phyloP scores from a whole-genome alignment of 2,797 vertebrate genomes.

The Tolypeutes matacus region DNA sequence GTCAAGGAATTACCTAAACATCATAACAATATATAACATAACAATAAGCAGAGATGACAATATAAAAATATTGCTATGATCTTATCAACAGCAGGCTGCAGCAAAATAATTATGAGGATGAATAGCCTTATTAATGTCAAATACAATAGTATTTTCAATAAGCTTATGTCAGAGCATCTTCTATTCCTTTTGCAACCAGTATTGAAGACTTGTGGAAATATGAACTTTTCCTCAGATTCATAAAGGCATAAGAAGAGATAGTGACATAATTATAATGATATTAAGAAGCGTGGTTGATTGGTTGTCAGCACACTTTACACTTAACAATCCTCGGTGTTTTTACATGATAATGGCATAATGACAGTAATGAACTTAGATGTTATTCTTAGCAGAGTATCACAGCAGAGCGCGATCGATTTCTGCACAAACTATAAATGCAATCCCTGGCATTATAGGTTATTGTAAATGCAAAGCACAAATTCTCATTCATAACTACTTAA shows the following conservation, averaged over 20 bases:
- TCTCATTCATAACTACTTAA: conserved; percentile 87
- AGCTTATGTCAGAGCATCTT: conserved; percentile 48
- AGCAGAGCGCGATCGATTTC: conserved; percentile 78
- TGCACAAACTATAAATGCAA: conserved; percentile 76
- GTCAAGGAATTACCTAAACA: not conserved
- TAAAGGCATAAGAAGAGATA: conserved; percentile 76
- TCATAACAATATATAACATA: not conserved
- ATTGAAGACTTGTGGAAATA: conserved; percentile 57
- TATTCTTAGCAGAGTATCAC: conserved; percentile 81
- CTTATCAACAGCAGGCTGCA: conserved; percentile 49
- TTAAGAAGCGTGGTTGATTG: conserved; percentile 73
- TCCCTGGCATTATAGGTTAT: conserved; percentile 81
- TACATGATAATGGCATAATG: conserved; percentile 77
- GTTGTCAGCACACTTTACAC: conserved; percentile 82
- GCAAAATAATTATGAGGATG: conserved; percentile 58
- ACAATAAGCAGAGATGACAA: conserved; percentile 48
- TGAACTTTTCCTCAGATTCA: conserved; percentile 68
- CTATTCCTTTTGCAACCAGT: conserved; percentile 34
- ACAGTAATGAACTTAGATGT: conserved; percentile 79
- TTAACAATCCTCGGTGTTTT: conserved; percentile 80
- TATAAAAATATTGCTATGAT: conserved; percentile 36
- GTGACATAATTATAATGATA: conserved; percentile 84
- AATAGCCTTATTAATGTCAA: conserved; percentile 57
- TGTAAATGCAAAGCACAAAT: conserved; percentile 81
- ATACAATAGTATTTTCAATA: conserved; percentile 67